These are phyloP conservation scores for Adela reaumurella DNA, from an alignment of 2,888 invertebrate species.

Conservation along the genomic window DNA sequence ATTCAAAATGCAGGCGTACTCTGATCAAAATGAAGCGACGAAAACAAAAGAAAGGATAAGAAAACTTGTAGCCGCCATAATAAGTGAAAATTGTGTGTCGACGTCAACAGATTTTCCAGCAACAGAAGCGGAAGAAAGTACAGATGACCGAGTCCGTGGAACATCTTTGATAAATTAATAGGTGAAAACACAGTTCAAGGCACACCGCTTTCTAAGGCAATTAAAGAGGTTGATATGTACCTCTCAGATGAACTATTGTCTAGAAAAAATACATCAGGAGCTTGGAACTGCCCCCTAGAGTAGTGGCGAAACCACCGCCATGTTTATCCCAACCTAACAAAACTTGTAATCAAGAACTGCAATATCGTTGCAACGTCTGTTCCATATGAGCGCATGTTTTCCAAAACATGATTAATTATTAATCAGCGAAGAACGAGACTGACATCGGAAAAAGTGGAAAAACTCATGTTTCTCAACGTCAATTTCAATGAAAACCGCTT, in stretches of 20 bases:
- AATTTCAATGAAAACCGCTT: neutral
- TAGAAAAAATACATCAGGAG: conserved; percentile 5
- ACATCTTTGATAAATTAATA: no score
- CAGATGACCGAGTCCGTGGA: no score
- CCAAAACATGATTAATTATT: neutral
- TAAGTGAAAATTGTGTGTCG: no score
- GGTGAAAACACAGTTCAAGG: conserved; percentile 1
- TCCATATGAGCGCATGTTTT: conserved; percentile 7
- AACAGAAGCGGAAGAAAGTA: no score
- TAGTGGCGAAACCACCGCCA: conserved; percentile 9
- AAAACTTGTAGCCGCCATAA: conserved; percentile 2
- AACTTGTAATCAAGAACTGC: neutral
- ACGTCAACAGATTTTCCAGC: no score
- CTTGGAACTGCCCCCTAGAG: conserved; percentile 8
- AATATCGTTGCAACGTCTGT: conserved; percentile 5
- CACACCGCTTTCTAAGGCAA: conserved; percentile 11
- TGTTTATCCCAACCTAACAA: conserved; percentile 6
- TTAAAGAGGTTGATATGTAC: conserved; percentile 5
- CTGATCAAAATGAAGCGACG: conserved; percentile 2
- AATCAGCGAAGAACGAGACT: conserved; percentile 6
- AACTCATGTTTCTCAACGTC: conserved; percentile 4
- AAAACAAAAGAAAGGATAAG: conserved; percentile 4
- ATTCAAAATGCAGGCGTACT: conserved; percentile 5
- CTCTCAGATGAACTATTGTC: conserved; percentile 6
- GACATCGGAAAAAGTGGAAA: conserved; percentile 5